Base-by-base conservation (phyloP, 2,113 vertebrate species). In the Sander lucioperca region DNA sequence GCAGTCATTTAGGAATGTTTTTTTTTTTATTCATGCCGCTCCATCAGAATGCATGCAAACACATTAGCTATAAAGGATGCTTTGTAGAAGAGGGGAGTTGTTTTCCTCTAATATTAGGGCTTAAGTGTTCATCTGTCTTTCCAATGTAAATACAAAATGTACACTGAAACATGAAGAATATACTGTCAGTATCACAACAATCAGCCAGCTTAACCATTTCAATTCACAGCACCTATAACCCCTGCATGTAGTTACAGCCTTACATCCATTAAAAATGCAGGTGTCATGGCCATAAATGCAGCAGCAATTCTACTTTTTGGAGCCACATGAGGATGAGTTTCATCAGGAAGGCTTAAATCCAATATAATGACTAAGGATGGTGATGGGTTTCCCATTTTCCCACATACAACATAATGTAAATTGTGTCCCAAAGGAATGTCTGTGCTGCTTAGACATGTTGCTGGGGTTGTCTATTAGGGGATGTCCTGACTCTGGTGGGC, bases 361-460 rank as follows among this genome's bases (percentile, higher is more conserved):
- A 36, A 19, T 6, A 10, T 18, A 51, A 62, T 11, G 27, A 39
- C 45, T n/a, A 13, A 30, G 53, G 19, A 16, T 23, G 30, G 73
- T 7, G 73, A 5, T 53, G 14, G 30, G 59, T 63, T 63, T 63
- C 47, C 47, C 45, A 39, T 30, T 25, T 27, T 39, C n/a, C 11
- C 59, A 27, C 39, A 14, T 53, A 53, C 5, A 54, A 43, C 5
- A 27, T 12, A 16, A 75, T 25, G 6, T 54, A 54, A 54, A 75
- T n/a, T 33, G 13, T 72, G 23, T 56, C 50, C 36, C 47, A 36
- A 30, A 74, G 45, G 71, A 77, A 76, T 67, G 45, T 58, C n/a
- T 68, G 67, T 25, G 61, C 61, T 86, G 84, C 74, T 57, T 21
- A 30, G 74, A 82, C 79, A 68, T 56, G 79, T 54, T n/a, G 33